Percentiles rank a stretch among this genome's conserved stretches.
Evolutionary conservation across 1,140 invertebrate species (phyloP).

Genomic region (Physella acuta): DNA sequence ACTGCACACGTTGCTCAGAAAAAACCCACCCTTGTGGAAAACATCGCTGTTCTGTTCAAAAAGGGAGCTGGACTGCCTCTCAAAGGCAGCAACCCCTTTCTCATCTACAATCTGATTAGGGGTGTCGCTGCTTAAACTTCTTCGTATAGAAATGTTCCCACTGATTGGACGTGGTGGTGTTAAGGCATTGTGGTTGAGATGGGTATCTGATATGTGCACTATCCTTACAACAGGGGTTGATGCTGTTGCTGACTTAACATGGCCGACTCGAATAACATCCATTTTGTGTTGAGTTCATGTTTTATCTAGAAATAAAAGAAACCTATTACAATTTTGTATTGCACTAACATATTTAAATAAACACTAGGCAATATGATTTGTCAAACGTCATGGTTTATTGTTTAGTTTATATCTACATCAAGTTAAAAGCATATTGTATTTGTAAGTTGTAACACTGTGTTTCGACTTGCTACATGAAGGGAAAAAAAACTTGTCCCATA

Average conservation of each 20-base stretch:
- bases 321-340: too few species aligned
- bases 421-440: too few species aligned
- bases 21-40: slow-evolving; percentile 22
- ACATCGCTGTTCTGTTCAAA: not conserved
- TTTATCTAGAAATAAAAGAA: not conserved
- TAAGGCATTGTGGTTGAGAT: slow-evolving; percentile 30
- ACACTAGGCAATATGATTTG: too few species aligned
- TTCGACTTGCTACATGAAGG: too few species aligned
- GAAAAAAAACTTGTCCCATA: too few species aligned
- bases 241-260: slow-evolving; percentile 14
- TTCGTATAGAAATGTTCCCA: slow-evolving; percentile 21
- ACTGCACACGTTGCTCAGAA: slow-evolving; percentile 9
- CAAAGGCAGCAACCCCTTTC: slow-evolving; percentile 21
- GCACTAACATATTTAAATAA: too few species aligned
- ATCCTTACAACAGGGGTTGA: slow-evolving; percentile 31
- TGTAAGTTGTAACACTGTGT: too few species aligned
- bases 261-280: slow-evolving; percentile 13
- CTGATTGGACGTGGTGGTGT: slow-evolving; percentile 24
- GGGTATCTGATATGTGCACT: slow-evolving; percentile 49
- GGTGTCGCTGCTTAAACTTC: slow-evolving; percentile 5
- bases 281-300: not conserved
- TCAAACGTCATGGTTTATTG: too few species aligned
- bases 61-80: not conserved
- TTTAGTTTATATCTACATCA: too few species aligned
- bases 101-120: slow-evolving; percentile 18